Conservation (phyloP, 2,113 vertebrate species). For the Melanocharis versteri region DNA sequence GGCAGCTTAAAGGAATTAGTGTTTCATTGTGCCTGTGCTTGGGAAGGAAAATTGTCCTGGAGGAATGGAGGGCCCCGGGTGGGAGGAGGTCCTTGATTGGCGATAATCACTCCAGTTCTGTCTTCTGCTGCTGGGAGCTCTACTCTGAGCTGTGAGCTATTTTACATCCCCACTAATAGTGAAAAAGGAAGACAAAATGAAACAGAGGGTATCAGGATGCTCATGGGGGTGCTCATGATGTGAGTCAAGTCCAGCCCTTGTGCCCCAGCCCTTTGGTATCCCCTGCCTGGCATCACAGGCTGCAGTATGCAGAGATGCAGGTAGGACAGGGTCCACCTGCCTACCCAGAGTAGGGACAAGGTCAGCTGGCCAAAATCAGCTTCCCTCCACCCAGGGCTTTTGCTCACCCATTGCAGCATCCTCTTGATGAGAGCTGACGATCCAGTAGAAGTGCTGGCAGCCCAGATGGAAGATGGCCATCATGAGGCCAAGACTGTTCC, state of each 20-base stretch:
- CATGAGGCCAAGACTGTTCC: background rate
- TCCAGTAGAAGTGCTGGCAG: background rate
- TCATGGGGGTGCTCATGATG: background rate
- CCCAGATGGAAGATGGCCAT: background rate
- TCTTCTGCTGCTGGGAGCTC: background rate
- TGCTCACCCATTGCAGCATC: background rate
- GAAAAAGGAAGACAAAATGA: background rate
- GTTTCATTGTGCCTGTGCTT: background rate
- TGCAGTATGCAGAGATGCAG: background rate
- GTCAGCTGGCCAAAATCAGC: background rate
- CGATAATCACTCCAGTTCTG: background rate
- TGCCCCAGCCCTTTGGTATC: background rate
- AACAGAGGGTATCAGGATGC: background rate
- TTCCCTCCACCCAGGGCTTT: background rate
- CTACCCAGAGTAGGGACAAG: background rate
- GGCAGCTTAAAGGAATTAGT: background rate
- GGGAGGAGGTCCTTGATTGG: background rate
- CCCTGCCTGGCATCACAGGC: fast-evolving
- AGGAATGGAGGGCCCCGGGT: background rate
- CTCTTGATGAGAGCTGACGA: background rate
- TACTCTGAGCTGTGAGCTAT: background rate
- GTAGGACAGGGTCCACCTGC: background rate
- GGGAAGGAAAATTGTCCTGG: background rate
- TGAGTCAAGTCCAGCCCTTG: background rate
- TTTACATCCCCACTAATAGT: background rate